Evolutionary conservation across 2,797 vertebrate species (phyloP), one percentile per base, ranked within the genome.

Genomic region (Anableps anableps): DNA sequence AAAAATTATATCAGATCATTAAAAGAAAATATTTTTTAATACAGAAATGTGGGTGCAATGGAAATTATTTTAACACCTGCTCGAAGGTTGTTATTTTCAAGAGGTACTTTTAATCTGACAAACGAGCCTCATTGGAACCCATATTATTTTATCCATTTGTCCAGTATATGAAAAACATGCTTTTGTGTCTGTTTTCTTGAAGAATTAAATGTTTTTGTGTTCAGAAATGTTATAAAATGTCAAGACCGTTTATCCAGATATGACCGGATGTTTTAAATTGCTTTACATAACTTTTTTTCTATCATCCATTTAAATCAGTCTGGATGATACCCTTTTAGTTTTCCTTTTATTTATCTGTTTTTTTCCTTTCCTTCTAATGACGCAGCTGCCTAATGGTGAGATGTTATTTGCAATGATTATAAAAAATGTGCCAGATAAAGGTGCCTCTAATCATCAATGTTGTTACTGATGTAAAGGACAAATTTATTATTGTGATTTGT

Each of bases 391-490:
- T 89, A 88, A 88, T 88, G 77, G 81, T 45, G 72, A 80, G 78
- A 79, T 84, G 75, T 86, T 88, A 85, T 86, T 87, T 77, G 62
- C 58, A 53, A 13, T 79, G 74, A 89, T 88, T 85, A 86, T 88
- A 50, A 81, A 85, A 84, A 80, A 84, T 74, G 76, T 62, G 78
- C 76, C 83, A 78, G 62, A 89, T 83, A 88, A 84, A 79, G 72
- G 36, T 77, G 53, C 48, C 77, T 84, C 41, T 87, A 88, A 88
- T 93, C 86, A 83, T 71, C 26, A 70, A 73, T 50, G 80, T 48
- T 85, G 85, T 72, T 29, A 90, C 85, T 90, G 73, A 43, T 73
- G 36, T 79, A 75, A 72, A 74, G 7, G 75, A 60, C 55, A 74
- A 78, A 88, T 80, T 80, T 85, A 72, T 70, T 73, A 38, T 34